Percentiles rank a stretch among this genome's conserved stretches.
Evolutionary conservation across 2,113 vertebrate species (phyloP).

Genomic region (Redunca redunca): DNA sequence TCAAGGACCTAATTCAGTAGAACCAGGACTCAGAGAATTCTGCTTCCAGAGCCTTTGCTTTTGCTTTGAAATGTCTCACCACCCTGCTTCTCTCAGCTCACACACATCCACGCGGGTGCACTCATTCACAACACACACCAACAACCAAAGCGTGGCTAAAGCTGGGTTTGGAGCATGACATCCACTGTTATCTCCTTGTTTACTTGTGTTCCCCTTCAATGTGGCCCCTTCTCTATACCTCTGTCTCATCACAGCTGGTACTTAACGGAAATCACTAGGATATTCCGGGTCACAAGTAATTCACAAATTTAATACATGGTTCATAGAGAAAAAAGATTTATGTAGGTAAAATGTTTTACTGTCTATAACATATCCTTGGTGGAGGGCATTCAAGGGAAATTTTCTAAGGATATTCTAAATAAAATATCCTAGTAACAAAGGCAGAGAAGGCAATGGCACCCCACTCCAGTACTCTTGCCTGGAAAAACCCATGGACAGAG

Average conservation of each 20-base stretch:
- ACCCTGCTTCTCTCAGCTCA: neutral
- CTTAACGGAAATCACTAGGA: neutral
- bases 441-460: too few species aligned
- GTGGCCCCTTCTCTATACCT: too few species aligned
- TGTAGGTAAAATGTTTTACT: neutral
- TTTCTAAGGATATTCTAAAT: neutral
- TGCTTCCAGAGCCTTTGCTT: neutral
- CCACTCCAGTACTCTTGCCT: too few species aligned
- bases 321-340: neutral
- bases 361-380: neutral
- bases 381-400: neutral
- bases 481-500: too few species aligned
- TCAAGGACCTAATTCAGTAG: neutral
- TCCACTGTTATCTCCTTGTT: neutral
- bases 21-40: neutral
- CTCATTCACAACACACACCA: neutral
- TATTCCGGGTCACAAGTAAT: neutral
- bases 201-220: neutral
- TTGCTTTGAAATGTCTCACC: neutral
- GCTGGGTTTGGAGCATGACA: neutral
- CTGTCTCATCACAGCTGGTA: neutral
- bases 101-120: rapidly evolving
- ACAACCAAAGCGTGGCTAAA: neutral
- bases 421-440: neutral
- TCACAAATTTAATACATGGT: neutral